A percentile compares a stretch with the other conserved stretches of the same genome.
phyloP scores from a whole-genome alignment of 2,797 vertebrate species.

The Choloepus didactylus region DNA sequence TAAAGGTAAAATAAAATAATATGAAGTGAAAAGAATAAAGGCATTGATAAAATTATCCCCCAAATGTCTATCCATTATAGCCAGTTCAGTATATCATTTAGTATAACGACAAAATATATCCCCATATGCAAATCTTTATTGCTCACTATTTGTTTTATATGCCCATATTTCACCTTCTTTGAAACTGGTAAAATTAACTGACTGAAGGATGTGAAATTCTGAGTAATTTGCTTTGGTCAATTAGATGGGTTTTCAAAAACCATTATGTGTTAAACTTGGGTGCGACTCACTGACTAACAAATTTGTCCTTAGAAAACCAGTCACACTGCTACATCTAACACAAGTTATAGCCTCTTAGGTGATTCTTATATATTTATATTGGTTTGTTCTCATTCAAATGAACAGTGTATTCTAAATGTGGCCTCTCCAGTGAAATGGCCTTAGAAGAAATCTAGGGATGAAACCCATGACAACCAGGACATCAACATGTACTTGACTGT shows the following conservation, averaged over 20 bases:
- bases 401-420: not conserved
- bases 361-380: not conserved
- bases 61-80: not conserved
- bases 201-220: constrained; percentile 23
- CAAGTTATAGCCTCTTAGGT: not conserved
- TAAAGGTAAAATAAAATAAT: constrained; percentile 38
- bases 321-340: not conserved
- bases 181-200: constrained; percentile 16
- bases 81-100: not conserved
- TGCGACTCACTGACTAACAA: not conserved
- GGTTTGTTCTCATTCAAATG: not conserved
- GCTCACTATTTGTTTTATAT: not conserved
- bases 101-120: not conserved
- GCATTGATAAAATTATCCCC: not conserved
- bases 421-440: not conserved
- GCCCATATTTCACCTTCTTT: not conserved
- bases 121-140: not conserved
- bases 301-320: not conserved
- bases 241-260: constrained; percentile 18
- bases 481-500: not conserved
- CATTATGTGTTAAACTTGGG: not conserved
- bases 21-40: constrained; percentile 44
- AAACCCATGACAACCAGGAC: not conserved
- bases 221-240: not conserved
- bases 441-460: not conserved